A percentile compares a stretch with the other conserved stretches of the same genome.
phyloP scores from a whole-genome alignment of 1,140 invertebrate genomes.

The Himalopsyche phryganea region DNA sequence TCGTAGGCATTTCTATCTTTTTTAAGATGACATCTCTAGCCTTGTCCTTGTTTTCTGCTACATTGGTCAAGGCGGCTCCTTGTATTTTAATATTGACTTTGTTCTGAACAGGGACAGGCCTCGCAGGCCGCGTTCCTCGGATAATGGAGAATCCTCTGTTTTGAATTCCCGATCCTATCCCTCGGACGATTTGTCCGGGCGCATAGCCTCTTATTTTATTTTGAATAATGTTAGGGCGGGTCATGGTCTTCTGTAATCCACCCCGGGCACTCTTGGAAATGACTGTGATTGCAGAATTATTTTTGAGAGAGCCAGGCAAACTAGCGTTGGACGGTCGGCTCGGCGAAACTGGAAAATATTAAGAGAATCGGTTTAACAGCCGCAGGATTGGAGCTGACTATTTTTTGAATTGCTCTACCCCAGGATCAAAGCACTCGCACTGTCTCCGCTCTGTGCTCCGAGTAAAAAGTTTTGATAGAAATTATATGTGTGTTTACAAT shows the following conservation, averaged over 20 bases:
- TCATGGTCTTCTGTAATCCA: slow-evolving; percentile 41
- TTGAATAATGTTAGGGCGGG: slow-evolving; percentile 40
- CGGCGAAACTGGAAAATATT: slow-evolving; percentile 34
- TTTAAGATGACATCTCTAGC: not conserved
- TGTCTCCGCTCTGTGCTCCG: no score
- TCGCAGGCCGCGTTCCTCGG: slow-evolving; percentile 10
- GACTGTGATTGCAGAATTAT: slow-evolving; percentile 65
- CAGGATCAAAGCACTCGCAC: no score
- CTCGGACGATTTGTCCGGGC: slow-evolving; percentile 42
- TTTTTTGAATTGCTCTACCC: no score
- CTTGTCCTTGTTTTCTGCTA: not conserved
- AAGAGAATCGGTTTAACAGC: no score
- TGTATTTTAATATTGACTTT: slow-evolving; percentile 31
- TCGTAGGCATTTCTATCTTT: not conserved
- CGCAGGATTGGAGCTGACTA: no score
- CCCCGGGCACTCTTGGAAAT: slow-evolving; percentile 56
- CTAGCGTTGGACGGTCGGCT: slow-evolving; percentile 47
- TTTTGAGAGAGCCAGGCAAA: slow-evolving; percentile 61
- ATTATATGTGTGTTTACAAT: no score
- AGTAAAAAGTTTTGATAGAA: no score
- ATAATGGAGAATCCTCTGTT: slow-evolving; percentile 18
- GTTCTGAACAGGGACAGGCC: slow-evolving; percentile 30
- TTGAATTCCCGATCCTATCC: slow-evolving; percentile 1
- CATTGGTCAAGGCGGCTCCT: slow-evolving; percentile 3
- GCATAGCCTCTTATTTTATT: slow-evolving; percentile 38